phyloP scores from a whole-genome alignment of 2,888 invertebrate genomes.

The Noctua janthina region DNA sequence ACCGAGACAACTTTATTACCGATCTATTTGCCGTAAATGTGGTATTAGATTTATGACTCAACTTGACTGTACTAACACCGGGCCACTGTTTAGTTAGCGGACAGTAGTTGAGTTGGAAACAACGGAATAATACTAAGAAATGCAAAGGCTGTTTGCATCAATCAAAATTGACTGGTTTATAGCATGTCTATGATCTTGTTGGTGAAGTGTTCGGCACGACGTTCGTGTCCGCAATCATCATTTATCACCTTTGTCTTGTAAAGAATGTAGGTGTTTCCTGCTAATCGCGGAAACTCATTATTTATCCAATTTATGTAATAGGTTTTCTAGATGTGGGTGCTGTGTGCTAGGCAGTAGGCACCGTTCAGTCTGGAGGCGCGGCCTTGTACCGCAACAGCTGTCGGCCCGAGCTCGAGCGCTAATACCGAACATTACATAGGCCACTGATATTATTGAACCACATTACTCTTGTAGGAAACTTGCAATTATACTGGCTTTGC shows the following conservation, averaged over 20 bases:
- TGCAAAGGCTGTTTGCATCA: slow-evolving; percentile 29
- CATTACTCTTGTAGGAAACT: slow-evolving; percentile 66
- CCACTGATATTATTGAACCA: slow-evolving; percentile 62
- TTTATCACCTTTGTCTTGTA: slow-evolving; percentile 41
- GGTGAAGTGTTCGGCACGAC: slow-evolving; percentile 29
- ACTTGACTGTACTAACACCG: slow-evolving; percentile 35
- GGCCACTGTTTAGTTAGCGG: slow-evolving; percentile 45
- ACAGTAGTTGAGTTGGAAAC: slow-evolving; percentile 34
- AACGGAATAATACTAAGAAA: slow-evolving; percentile 33
- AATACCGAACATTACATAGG: slow-evolving; percentile 63
- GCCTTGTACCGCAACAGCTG: slow-evolving; percentile 66
- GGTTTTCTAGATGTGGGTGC: slow-evolving; percentile 50
- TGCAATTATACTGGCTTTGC: slow-evolving; percentile 50
- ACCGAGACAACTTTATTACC: slow-evolving; percentile 77
- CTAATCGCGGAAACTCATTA: slow-evolving; percentile 50
- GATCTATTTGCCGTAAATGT: slow-evolving; percentile 77
- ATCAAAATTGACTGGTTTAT: slow-evolving; percentile 50
- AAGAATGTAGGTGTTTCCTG: slow-evolving; percentile 50
- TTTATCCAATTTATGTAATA: slow-evolving; percentile 61
- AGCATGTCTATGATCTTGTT: slow-evolving; percentile 36
- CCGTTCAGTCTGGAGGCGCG: slow-evolving; percentile 70
- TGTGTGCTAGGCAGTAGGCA: slow-evolving; percentile 69
- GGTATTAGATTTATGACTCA: slow-evolving; percentile 75
- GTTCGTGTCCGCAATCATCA: slow-evolving; percentile 38
- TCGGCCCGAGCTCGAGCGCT: slow-evolving; percentile 48